Conservation (phyloP, 2,888 invertebrate species). For the Sarcophaga caerulescens region DNA sequence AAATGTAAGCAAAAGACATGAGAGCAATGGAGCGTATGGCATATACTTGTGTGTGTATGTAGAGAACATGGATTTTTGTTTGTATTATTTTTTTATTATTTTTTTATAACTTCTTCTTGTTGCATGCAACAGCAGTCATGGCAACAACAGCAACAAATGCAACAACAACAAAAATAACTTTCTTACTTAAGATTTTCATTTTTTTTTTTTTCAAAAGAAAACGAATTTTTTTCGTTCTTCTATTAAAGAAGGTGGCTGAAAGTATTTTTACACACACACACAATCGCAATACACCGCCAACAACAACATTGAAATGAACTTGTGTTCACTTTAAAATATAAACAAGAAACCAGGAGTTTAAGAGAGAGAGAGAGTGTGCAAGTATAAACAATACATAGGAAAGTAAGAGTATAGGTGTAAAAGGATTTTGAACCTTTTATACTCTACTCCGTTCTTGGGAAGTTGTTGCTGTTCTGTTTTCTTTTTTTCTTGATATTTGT, state of each 20-base stretch:
- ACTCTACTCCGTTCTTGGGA: background rate
- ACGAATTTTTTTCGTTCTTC: background rate
- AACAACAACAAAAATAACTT: too few species aligned
- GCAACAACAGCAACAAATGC: conserved; percentile 12
- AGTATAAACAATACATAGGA: too few species aligned
- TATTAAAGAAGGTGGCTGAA: background rate
- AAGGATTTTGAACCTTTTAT: too few species aligned
- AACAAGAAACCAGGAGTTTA: background rate
- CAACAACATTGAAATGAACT: background rate
- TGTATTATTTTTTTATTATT: background rate
- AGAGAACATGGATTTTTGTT: conserved; percentile 30
- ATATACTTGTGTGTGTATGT: conserved; percentile 48
- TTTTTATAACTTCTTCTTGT: conserved; percentile 18
- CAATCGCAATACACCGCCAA: background rate
- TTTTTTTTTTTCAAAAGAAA: background rate
- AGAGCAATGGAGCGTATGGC: conserved; percentile 60
- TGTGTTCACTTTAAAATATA: background rate
- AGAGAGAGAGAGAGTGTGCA: background rate
- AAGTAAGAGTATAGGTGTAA: too few species aligned
- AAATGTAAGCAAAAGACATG: conserved; percentile 49
- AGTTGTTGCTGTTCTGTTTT: conserved; percentile 23
- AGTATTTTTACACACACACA: conserved; percentile 4
- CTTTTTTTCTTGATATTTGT: background rate
- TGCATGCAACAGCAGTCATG: conserved; percentile 12
- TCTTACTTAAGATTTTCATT: conserved; percentile 31